Conservation (phyloP, 2,113 vertebrate species). For the Petrocephalus zakoni region DNA sequence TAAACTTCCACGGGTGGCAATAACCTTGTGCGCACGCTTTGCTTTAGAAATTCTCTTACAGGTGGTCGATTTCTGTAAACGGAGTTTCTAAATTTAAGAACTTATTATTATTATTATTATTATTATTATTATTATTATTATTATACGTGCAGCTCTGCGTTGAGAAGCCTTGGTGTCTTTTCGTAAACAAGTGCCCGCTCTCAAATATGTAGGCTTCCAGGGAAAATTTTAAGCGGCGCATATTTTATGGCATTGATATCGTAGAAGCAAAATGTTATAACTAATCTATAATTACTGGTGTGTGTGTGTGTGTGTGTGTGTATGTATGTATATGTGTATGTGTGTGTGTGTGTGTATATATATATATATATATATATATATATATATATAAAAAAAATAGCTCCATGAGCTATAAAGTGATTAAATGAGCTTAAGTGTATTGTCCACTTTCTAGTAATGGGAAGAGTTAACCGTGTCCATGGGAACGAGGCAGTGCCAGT, state of each 20-base stretch:
- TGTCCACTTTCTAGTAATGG: constrained; percentile 9
- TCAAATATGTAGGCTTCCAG: background rate
- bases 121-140: background rate
- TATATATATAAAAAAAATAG: too few species aligned
- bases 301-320: too few species aligned
- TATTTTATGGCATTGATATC: background rate
- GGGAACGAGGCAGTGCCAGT: constrained; percentile 34
- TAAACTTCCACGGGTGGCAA: background rate
- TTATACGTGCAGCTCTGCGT: background rate
- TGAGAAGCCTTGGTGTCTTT: background rate
- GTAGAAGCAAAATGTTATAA: background rate
- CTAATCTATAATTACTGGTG: background rate
- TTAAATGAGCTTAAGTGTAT: background rate
- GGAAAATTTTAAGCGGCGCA: background rate
- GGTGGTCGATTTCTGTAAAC: background rate
- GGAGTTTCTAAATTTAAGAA: background rate
- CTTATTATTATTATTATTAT: background rate
- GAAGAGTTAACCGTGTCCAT: constrained; percentile 42
- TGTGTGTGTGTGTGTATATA: too few species aligned
- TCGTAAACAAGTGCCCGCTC: background rate
- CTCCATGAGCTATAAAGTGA: too few species aligned
- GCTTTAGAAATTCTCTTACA: background rate
- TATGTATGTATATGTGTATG: too few species aligned
- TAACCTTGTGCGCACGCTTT: background rate
- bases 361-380: too few species aligned